Evolutionary conservation across 2,797 vertebrate genomes (phyloP).

Genomic region (Pantherophis alleghaniensis): DNA sequence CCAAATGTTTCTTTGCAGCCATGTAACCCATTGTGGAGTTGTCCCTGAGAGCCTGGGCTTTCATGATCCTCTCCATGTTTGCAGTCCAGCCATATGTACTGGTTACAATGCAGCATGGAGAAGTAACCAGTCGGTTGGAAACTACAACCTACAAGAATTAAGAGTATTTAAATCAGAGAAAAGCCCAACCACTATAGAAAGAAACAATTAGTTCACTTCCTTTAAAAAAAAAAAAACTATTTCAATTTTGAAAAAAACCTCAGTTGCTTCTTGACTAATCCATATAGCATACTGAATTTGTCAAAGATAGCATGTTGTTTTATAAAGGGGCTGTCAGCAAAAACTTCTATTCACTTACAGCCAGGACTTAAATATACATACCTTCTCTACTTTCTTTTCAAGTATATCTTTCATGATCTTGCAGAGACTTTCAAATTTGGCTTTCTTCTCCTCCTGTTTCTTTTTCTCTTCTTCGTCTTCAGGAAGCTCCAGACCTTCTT

Average conservation of each 20-base stretch:
- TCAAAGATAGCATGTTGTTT: not conserved
- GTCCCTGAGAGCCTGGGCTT: slow-evolving; percentile 91
- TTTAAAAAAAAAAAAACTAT: not conserved
- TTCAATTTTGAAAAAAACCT: not conserved
- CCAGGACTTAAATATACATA: slow-evolving; percentile 39
- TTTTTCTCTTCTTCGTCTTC: slow-evolving; percentile 96
- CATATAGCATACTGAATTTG: not conserved
- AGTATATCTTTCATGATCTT: slow-evolving; percentile 97
- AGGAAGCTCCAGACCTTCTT: slow-evolving; percentile 93
- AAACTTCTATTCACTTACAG: not conserved
- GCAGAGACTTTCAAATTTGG: slow-evolving; percentile 90
- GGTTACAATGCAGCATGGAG: slow-evolving; percentile 93
- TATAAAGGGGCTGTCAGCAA: not conserved
- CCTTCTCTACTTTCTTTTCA: slow-evolving; percentile 97
- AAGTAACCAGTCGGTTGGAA: slow-evolving; percentile 89
- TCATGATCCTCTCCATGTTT: slow-evolving; percentile 99
- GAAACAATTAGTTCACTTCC: not conserved
- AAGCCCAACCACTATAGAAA: not conserved
- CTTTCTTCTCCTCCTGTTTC: slow-evolving; percentile 88
- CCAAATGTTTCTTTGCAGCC: slow-evolving; percentile 96
- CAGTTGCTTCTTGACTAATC: not conserved
- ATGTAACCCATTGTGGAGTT: slow-evolving; percentile 98
- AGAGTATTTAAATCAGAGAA: not conserved
- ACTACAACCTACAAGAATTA: slow-evolving; percentile 80
- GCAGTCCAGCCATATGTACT: slow-evolving; percentile 95